Conservation (phyloP, 2,113 vertebrate genomes). For the Odontophorus gujanensis region DNA sequence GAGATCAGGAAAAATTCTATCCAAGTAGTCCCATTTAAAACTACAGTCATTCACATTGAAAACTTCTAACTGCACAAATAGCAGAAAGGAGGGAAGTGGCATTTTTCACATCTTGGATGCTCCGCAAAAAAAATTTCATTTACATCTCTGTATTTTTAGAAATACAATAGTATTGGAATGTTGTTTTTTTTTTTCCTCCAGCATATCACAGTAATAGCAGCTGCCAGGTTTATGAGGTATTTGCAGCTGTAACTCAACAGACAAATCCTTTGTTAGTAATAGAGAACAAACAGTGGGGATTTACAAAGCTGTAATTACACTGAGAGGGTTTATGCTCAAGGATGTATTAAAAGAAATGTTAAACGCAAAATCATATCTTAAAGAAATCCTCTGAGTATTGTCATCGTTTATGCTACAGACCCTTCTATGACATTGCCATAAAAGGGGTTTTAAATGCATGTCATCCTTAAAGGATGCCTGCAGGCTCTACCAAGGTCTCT, state of each 20-base stretch:
- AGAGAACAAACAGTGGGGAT: conserved; percentile 36
- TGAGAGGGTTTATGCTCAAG: background rate
- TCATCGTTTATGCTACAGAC: background rate
- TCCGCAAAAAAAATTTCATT: background rate
- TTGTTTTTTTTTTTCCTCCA: too few species aligned
- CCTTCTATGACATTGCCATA: background rate
- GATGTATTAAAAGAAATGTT: conserved; percentile 18
- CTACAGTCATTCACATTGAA: background rate
- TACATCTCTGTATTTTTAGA: background rate
- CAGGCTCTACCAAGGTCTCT: background rate
- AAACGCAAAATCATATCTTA: background rate
- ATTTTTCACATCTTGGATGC: background rate
- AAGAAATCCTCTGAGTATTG: conserved; percentile 24
- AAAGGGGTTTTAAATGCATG: background rate
- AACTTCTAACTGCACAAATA: background rate
- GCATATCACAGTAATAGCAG: background rate
- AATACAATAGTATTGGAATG: background rate
- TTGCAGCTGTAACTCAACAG: conserved; percentile 37
- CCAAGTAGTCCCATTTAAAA: background rate
- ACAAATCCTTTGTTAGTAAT: conserved; percentile 36
- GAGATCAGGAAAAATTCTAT: background rate
- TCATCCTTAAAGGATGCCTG: background rate
- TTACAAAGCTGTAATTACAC: conserved; percentile 44
- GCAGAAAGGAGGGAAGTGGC: background rate
- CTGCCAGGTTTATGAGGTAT: conserved; percentile 7